Percentiles rank a stretch among this genome's conserved stretches.
These are phyloP conservation scores for Bombus difficillimus DNA, from an alignment of 1,140 invertebrate species.

Conservation along the genomic window DNA sequence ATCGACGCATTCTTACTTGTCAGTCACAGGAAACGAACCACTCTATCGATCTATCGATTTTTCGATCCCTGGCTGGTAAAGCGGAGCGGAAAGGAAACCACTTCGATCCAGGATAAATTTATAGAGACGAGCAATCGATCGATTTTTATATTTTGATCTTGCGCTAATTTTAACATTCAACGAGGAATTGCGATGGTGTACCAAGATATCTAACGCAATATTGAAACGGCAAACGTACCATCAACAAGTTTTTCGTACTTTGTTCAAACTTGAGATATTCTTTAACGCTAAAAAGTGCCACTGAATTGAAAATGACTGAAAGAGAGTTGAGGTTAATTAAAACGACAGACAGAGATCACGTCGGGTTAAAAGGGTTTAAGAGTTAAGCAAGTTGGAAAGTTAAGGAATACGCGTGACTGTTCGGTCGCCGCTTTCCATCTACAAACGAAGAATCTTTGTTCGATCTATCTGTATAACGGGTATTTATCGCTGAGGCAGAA, in stretches of 20 bases:
- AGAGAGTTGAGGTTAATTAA: background rate
- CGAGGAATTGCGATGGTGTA: too few species aligned
- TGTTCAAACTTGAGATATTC: too few species aligned
- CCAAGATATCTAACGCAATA: too few species aligned
- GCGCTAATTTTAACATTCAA: too few species aligned
- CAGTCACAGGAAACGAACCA: background rate
- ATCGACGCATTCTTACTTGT: too few species aligned
- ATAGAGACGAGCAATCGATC: background rate
- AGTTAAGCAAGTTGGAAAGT: background rate
- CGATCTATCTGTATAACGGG: background rate
- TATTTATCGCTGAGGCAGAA: constrained; percentile 29
- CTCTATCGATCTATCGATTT: background rate
- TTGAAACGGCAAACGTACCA: too few species aligned
- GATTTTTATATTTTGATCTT: background rate
- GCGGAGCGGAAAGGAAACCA: rapidly evolving
- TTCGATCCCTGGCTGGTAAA: background rate
- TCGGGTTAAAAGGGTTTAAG: background rate
- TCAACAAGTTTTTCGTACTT: too few species aligned
- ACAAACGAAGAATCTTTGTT: constrained; percentile 25
- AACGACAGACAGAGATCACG: background rate
- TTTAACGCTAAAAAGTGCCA: too few species aligned
- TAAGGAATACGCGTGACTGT: constrained; percentile 1
- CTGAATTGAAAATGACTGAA: too few species aligned
- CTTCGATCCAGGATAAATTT: background rate
- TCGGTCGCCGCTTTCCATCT: background rate